Base-by-base conservation (phyloP, 2,113 vertebrate genomes). In the Gambusia holbrooki region DNA sequence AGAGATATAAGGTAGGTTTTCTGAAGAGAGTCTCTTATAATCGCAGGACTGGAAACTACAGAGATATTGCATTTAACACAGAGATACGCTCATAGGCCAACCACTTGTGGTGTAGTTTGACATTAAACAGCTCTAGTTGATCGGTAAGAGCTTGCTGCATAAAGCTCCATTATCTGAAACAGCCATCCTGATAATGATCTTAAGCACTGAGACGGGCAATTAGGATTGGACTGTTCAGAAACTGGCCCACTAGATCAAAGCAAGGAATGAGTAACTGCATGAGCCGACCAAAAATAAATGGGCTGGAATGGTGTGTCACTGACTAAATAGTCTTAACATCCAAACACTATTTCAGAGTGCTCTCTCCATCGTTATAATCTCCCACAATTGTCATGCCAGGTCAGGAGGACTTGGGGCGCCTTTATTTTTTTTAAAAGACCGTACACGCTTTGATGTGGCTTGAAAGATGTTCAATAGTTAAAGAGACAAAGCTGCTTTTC, bases 191-290 rank as follows among this genome's bases (percentile, higher is more conserved):
- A 92, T 92, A 87, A 90, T 58, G 75, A 92, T 91, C 88, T 89
- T 91, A 89, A 90, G 85, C 89, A 80, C 74, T 77, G 67, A 80
- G 88, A 91, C 85, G 78, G 82, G 87, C 86, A 89, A 90, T 91
- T 91, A 90, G 83, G 80, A 90, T 87, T 66, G 76, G 74, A 79
- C 82, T 63, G 71, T 84, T 88, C 72, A 87, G 72, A 76, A 80
- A 75, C 76, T 22, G 67, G 85, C 58, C 76, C 75, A 37, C 70
- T 69, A 83, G 86, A 90, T 91, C 86, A 90, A 86, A 89, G 88
- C 79, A 66, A 64, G 81, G 73, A 84, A 77, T 66, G 74, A 82
- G 76, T 60, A 71, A 77, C 66, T n/a, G 74, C 75, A 30, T 60
- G 67, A 85, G 87, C 76, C 73, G 64, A 87, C 81, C 61, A 69